Conservation (phyloP, 2,113 vertebrate genomes). For the Lasiurus borealis region DNA sequence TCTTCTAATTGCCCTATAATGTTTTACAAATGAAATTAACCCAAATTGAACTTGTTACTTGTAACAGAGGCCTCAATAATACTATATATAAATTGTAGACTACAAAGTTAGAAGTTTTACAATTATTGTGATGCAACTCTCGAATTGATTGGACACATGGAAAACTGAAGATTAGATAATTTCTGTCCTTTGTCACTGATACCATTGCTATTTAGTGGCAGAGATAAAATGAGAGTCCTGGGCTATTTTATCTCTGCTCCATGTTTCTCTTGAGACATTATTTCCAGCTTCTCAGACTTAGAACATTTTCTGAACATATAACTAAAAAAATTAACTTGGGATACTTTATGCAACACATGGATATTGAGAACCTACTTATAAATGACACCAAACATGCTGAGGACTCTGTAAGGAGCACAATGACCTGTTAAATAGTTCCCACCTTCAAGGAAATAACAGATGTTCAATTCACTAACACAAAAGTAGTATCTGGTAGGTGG, state of each 20-base stretch:
- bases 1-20: neutral
- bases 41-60: constrained; percentile 9
- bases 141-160: neutral
- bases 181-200: neutral
- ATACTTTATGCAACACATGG: neutral
- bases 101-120: neutral
- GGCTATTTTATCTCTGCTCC: neutral
- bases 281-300: neutral
- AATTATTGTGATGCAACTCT: neutral
- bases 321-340: neutral
- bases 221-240: neutral
- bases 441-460: neutral
- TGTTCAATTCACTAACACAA: neutral
- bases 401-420: neutral
- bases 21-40: neutral
- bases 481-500: neutral
- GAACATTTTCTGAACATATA: neutral
- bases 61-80: neutral
- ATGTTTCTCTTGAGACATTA: neutral
- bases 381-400: neutral
- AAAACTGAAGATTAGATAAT: neutral
- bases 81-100: neutral
- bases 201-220: neutral
- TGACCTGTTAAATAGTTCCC: neutral
- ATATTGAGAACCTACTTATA: neutral